phyloP scores from a whole-genome alignment of 2,113 vertebrate species.

The Erpornis zantholeuca region DNA sequence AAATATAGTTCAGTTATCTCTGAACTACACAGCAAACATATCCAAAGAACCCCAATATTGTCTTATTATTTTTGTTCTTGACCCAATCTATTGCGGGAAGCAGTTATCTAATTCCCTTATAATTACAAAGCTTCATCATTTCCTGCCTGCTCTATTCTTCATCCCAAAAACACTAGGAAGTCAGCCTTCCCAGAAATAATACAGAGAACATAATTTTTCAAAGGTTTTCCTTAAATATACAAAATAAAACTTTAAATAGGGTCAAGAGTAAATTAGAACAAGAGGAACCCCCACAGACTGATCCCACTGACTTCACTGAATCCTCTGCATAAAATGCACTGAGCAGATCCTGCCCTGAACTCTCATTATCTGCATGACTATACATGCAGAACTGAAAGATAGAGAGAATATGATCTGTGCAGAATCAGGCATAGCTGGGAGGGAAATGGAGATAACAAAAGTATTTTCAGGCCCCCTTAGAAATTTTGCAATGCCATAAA shows the following conservation, averaged over 20 bases:
- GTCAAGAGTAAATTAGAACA: background rate
- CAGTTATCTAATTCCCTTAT: background rate
- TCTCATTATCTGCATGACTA: background rate
- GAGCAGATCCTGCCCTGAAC: background rate
- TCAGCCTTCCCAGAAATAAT: background rate
- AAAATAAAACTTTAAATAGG: background rate
- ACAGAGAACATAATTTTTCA: background rate
- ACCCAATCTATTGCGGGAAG: background rate
- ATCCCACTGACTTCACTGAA: background rate
- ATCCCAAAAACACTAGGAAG: background rate
- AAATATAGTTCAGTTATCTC: conserved; percentile 21
- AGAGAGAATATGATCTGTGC: background rate
- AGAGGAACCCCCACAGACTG: background rate
- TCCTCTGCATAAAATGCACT: background rate
- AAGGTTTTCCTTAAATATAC: background rate
- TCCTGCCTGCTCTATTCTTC: background rate
- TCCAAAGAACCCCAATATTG: background rate
- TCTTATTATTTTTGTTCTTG: background rate
- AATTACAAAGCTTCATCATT: background rate
- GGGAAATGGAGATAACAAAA: conserved; percentile 51
- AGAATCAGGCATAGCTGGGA: conserved; percentile 7
- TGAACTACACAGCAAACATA: background rate
- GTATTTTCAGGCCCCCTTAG: conserved; percentile 9
- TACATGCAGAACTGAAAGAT: background rate
- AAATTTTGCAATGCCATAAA: conserved; percentile 56